Percentiles rank a stretch among this genome's conserved stretches.
These are phyloP conservation scores for Aphodius sticticus DNA, from an alignment of 2,888 invertebrate species.

Conservation along the genomic window DNA sequence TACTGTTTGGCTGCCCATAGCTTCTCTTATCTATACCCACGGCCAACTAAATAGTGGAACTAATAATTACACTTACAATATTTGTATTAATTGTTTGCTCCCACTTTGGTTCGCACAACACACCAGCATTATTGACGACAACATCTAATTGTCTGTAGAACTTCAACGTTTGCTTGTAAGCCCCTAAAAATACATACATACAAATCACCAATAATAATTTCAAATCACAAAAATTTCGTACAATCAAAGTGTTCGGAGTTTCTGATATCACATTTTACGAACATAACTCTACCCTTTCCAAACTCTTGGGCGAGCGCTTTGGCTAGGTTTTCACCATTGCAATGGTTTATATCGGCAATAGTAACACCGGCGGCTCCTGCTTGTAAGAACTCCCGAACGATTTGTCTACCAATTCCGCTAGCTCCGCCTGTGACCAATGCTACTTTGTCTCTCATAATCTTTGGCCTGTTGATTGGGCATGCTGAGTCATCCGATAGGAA, in stretches of 20 bases:
- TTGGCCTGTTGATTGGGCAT: background rate
- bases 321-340: conserved; percentile 69
- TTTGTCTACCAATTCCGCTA: conserved; percentile 74
- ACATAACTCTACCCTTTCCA: conserved; percentile 73
- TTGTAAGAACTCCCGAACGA: conserved; percentile 72
- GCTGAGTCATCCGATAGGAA: background rate
- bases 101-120: conserved; percentile 80
- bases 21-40: too few species aligned
- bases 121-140: conserved; percentile 77
- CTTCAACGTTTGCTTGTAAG: conserved; percentile 59
- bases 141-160: conserved; percentile 63
- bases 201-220: conserved; percentile 14
- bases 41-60: background rate
- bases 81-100: conserved; percentile 70
- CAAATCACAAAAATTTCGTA: background rate
- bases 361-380: conserved; percentile 71
- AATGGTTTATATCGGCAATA: conserved; percentile 73
- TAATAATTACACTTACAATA: conserved; percentile 38
- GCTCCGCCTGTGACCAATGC: conserved; percentile 78
- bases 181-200: conserved; percentile 35
- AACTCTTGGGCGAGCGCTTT: conserved; percentile 70
- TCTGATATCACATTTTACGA: conserved; percentile 76
- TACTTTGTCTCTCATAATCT: conserved; percentile 68
- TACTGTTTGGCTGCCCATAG: too few species aligned
- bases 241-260: conserved; percentile 44